Base-by-base conservation (phyloP, 2,888 invertebrate genomes). In the Coelopa pilipes region DNA sequence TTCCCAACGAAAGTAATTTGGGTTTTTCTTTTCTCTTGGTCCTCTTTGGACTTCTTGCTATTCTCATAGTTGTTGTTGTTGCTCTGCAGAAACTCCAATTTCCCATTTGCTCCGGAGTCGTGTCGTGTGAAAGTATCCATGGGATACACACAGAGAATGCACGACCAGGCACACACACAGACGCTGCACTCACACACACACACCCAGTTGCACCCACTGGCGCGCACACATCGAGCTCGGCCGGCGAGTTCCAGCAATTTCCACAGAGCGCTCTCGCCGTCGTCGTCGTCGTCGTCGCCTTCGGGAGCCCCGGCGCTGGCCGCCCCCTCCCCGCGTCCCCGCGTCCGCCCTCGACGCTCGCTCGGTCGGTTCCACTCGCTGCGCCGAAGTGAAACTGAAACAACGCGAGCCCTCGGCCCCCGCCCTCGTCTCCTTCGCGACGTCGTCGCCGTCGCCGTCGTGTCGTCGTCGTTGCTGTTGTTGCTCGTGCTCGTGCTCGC, bases 381-480 rank as follows among this genome's bases (percentile, higher is more conserved):
- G 66, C 49, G 66, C 13, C 66, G 50, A 66, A 66, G 50, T 49
- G 66, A 66, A 66, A 66, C 24, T n/a, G 50, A 66, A 66, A 66
- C 50, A 19, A 66, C 19, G 50, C 19, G 12, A 7, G 46, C 50
- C 49, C 67, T 17, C 21, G 66, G 46, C 53, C 24, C 63, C 68
- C 55, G n/a, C n/a, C n/a, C 7, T 70, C 47, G 69, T 65, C 49
- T 53, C 46, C 46, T 21, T n/a, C 24, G 21, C 47, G 55, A 9
- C 69, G 34, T 67, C 57, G 49, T 13, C 50, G 46, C 15, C 55
- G 46, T 11, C 11, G 55, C 46, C 46, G n/a, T n/a, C 24, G 21
- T 24, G 55, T 13, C 69, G 34, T 67, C 57, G 49, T 13, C 50
- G 46, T 19, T 46, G 46, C n/a, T n/a, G n/a, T n/a, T n/a, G n/a